These are phyloP conservation scores for Taxidea taxus DNA, from an alignment of 2,113 vertebrate species.

Conservation along the genomic window DNA sequence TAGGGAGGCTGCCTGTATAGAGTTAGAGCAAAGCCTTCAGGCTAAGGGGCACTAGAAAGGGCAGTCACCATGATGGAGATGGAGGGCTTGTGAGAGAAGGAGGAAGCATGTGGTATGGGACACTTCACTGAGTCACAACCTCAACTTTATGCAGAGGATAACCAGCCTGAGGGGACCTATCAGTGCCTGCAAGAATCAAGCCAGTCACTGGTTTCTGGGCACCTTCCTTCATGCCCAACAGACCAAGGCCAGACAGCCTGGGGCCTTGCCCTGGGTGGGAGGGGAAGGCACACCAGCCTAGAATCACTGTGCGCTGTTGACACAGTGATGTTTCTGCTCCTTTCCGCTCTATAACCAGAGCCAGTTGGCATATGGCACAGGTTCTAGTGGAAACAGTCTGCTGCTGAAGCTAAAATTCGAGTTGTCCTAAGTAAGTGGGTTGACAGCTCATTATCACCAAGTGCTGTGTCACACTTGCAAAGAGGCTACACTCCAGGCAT, in stretches of 20 bases:
- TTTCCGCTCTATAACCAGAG: not conserved
- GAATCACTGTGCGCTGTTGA: rapidly evolving
- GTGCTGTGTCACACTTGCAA: too few relatives aligned
- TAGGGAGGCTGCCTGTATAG: rapidly evolving
- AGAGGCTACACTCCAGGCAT: too few relatives aligned
- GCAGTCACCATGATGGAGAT: not conserved
- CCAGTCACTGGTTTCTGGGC: not conserved
- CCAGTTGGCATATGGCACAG: not conserved
- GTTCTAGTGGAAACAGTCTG: not conserved
- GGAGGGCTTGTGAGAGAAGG: not conserved
- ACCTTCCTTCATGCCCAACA: not conserved
- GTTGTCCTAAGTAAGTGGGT: not conserved
- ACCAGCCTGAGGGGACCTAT: not conserved
- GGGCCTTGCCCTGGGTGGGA: not conserved
- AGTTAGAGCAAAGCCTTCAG: not conserved
- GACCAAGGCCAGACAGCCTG: too few relatives aligned
- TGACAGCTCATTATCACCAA: not conserved
- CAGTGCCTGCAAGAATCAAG: not conserved
- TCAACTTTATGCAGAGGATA: not conserved
- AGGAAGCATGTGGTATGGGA: not conserved
- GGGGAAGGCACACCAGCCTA: not conserved
- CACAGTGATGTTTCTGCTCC: too few relatives aligned
- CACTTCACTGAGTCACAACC: not conserved
- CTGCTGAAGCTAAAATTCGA: not conserved
- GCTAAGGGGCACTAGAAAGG: not conserved